These are phyloP conservation scores for Drosophila takahashii DNA, from an alignment of 1,140 invertebrate genomes.

Conservation along the genomic window DNA sequence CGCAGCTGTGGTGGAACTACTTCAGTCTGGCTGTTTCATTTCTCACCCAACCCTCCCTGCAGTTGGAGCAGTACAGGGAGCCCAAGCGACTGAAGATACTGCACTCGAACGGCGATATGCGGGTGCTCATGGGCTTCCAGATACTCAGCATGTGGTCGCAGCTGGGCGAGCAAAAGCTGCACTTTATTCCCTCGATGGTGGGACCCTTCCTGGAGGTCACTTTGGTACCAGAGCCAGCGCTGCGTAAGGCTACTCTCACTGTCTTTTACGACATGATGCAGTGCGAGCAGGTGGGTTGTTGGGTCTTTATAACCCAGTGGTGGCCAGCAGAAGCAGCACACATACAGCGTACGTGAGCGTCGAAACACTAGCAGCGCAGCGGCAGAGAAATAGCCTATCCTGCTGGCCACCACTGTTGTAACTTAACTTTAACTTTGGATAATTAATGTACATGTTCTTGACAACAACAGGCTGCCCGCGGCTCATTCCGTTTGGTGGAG, in stretches of 20 bases:
- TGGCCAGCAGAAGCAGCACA: no score
- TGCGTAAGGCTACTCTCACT: slow-evolving; percentile 95
- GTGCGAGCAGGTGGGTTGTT: slow-evolving; percentile 90
- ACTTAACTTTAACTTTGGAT: neutral
- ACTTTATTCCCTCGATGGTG: slow-evolving; percentile 97
- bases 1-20: slow-evolving; percentile 95
- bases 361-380: no score
- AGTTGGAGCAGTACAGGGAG: slow-evolving; percentile 93
- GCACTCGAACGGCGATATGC: slow-evolving; percentile 95
- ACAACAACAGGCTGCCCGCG: slow-evolving; percentile 78
- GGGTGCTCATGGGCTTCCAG: slow-evolving; percentile 96
- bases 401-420: no score
- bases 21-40: slow-evolving; percentile 95
- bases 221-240: slow-evolving; percentile 93
- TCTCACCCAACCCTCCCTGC: slow-evolving; percentile 93
- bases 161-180: slow-evolving; percentile 90
- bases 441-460: slow-evolving; percentile 6
- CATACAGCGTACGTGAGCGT: no score
- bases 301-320: no score
- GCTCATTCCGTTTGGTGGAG: slow-evolving; percentile 93
- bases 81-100: slow-evolving; percentile 92
- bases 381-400: no score
- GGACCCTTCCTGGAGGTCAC: slow-evolving; percentile 97
- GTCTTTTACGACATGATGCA: slow-evolving; percentile 99
- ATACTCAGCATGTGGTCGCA: slow-evolving; percentile 97